These are phyloP conservation scores for Sitophilus oryzae DNA, from an alignment of 1,140 invertebrate genomes.

Conservation along the genomic window DNA sequence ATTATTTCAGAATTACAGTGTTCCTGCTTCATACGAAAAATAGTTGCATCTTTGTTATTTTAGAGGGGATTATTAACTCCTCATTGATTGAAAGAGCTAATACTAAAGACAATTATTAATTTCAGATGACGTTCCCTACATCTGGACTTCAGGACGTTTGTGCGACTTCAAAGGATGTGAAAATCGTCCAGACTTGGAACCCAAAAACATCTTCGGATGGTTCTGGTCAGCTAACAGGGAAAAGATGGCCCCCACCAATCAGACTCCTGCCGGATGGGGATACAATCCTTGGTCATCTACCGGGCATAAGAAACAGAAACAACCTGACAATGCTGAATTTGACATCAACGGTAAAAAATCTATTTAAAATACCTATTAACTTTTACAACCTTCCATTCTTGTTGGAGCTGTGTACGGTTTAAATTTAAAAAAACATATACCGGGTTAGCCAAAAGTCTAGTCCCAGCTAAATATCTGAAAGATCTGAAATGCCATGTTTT, in stretches of 20 bases:
- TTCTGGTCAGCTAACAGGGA: constrained; percentile 88
- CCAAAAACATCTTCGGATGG: constrained; percentile 80
- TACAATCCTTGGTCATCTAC: constrained; percentile 85
- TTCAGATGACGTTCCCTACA: constrained; percentile 82
- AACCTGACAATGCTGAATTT: constrained; percentile 88
- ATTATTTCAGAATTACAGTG: no score
- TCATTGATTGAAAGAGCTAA: no score
- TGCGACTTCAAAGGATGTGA: constrained; percentile 92
- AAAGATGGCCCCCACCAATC: constrained; percentile 80
- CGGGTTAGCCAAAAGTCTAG: no score
- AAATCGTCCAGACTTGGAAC: constrained; percentile 76
- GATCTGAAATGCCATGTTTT: no score
- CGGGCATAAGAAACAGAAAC: constrained; percentile 79
- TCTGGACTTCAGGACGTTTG: constrained; percentile 84
- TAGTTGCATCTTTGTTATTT: background rate
- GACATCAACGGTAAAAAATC: constrained; percentile 74
- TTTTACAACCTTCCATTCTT: no score
- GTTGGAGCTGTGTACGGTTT: no score
- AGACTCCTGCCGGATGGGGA: constrained; percentile 58
- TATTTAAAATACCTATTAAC: no score
- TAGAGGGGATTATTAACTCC: no score
- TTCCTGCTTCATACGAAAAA: background rate
- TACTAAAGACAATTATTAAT: no score
- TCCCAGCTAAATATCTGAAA: no score
- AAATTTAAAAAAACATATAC: no score